A percentile compares a stretch with the other conserved stretches of the same genome.
Conservation (phyloP, 2,888 invertebrate species). For the Eupithecia dodoneata region DNA sequence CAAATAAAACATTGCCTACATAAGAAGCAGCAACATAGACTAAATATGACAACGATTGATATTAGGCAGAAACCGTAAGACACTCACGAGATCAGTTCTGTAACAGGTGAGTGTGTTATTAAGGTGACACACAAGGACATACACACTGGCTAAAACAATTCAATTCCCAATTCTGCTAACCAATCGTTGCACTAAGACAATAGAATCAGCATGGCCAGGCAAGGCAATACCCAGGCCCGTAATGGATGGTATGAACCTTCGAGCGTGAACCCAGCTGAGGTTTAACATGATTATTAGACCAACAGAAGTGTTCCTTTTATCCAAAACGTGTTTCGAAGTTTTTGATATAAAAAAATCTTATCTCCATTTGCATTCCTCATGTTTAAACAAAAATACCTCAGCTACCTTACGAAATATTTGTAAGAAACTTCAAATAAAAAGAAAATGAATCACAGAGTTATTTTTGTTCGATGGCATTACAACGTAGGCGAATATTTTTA, state of each 20-base stretch:
- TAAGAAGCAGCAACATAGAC: too few species aligned
- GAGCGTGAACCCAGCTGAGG: neutral
- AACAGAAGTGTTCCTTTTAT: neutral
- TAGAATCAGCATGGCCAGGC: neutral
- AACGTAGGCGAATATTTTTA: slow-evolving; percentile 1
- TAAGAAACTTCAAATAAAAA: neutral
- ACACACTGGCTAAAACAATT: neutral
- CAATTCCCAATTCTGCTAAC: neutral
- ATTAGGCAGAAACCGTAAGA: neutral
- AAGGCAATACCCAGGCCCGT: neutral
- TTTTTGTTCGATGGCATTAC: neutral
- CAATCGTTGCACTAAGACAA: neutral
- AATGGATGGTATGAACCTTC: neutral
- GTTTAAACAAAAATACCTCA: neutral
- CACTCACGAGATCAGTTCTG: neutral
- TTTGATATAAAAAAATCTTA: neutral
- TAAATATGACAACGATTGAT: neutral
- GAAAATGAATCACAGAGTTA: neutral
- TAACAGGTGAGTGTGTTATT: neutral
- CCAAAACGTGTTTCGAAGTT: neutral
- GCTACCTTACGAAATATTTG: neutral
- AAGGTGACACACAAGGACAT: neutral
- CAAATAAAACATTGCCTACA: too few species aligned
- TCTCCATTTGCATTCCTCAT: neutral
- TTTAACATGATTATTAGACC: neutral